Evolutionary conservation across 2,888 invertebrate species (phyloP).

Genomic region (Blastobasis adustella): DNA sequence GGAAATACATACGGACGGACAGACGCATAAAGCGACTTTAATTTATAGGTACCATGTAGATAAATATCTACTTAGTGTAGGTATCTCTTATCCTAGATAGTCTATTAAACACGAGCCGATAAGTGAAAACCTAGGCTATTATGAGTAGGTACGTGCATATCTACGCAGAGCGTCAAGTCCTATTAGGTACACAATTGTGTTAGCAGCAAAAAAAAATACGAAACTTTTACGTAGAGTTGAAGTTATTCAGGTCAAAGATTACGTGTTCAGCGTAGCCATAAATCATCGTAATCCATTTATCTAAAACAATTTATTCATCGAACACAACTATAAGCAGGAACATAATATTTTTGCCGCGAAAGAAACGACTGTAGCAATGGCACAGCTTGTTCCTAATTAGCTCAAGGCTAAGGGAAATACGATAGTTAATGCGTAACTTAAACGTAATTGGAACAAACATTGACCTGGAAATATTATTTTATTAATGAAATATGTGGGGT

Average conservation of each 20-base stretch:
- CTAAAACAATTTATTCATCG: not conserved
- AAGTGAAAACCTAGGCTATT: no score
- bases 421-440: constrained; percentile 12
- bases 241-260: not conserved
- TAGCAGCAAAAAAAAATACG: no score
- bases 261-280: not conserved
- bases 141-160: no score
- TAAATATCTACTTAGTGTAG: no score
- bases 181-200: no score
- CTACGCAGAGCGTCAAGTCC: no score
- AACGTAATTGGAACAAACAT: constrained; percentile 15
- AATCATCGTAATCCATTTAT: constrained; percentile 9
- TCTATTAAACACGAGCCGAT: no score
- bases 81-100: no score
- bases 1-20: no score
- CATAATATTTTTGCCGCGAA: constrained; percentile 5
- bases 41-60: no score
- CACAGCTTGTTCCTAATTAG: constrained; percentile 25
- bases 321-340: not conserved
- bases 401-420: constrained; percentile 28
- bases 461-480: constrained; percentile 16
- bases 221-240: constrained; percentile 6
- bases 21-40: no score
- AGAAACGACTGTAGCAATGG: constrained; percentile 11
- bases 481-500: constrained; percentile 1